These are phyloP conservation scores for Ectemnius lituratus DNA, from an alignment of 2,888 invertebrate genomes.

Conservation along the genomic window DNA sequence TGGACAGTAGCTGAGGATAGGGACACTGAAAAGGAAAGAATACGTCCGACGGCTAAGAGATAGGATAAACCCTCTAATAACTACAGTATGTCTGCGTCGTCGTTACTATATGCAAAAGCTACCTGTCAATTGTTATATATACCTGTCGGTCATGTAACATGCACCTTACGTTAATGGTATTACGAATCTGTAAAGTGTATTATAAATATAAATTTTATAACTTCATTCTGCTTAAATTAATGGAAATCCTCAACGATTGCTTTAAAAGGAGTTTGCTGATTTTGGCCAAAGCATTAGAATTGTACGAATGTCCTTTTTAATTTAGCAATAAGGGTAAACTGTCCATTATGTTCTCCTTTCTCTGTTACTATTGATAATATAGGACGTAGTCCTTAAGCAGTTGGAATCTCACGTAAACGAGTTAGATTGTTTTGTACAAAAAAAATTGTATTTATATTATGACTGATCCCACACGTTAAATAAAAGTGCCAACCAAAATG, in stretches of 20 bases:
- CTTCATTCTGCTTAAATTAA: constrained; percentile 73
- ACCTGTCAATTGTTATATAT: constrained; percentile 77
- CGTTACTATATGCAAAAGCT: constrained; percentile 72
- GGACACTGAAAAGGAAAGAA: constrained; percentile 76
- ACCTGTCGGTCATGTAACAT: constrained; percentile 76
- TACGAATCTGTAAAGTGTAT: constrained; percentile 78
- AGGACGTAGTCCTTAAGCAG: constrained; percentile 35
- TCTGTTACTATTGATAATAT: constrained; percentile 47
- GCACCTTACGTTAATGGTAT: constrained; percentile 77
- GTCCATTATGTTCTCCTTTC: constrained; percentile 57
- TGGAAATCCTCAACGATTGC: constrained; percentile 61
- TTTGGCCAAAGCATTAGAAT: constrained; percentile 72
- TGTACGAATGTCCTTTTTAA: constrained; percentile 57
- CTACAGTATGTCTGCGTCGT: constrained; percentile 67
- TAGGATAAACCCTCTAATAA: constrained; percentile 71
- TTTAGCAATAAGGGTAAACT: constrained; percentile 50
- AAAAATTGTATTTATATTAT: constrained; percentile 60
- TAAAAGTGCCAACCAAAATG: constrained; percentile 73
- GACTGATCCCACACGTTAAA: constrained; percentile 65
- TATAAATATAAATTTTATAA: constrained; percentile 78
- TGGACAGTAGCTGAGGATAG: constrained; percentile 83
- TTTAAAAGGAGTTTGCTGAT: constrained; percentile 63
- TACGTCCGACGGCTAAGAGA: constrained; percentile 76
- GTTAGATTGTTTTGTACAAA: constrained; percentile 55
- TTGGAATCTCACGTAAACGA: constrained; percentile 62